These are phyloP conservation scores for Abramis brama DNA, from an alignment of 2,113 vertebrate genomes.

Conservation along the genomic window DNA sequence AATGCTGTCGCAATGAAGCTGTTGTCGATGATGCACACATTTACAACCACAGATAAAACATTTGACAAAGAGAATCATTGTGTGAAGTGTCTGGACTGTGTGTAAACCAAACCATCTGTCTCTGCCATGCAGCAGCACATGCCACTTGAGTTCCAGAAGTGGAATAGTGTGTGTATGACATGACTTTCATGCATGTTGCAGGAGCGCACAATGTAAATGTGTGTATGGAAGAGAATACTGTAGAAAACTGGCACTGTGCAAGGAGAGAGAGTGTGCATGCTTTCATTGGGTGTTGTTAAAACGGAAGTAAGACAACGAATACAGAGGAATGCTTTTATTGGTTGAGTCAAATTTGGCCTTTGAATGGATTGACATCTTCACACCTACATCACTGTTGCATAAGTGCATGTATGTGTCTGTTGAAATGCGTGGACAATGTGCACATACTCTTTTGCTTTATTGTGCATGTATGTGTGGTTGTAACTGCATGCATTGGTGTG, in stretches of 20 bases:
- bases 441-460: not conserved
- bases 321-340: not conserved
- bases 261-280: not conserved
- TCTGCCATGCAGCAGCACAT: not conserved
- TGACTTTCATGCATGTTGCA: not conserved
- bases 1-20: conserved; percentile 74
- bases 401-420: not conserved
- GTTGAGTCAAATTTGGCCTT: not conserved
- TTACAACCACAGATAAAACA: conserved; percentile 45
- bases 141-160: not conserved
- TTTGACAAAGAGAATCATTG: not conserved
- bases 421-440: not conserved
- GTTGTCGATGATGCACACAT: conserved; percentile 59
- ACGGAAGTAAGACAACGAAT: not conserved
- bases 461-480: not conserved
- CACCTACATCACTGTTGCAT: conserved; percentile 5
- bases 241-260: too few species aligned
- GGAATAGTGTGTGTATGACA: not conserved
- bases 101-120: not conserved
- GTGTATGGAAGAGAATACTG: not conserved
- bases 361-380: conserved; percentile 15
- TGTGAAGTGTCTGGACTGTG: not conserved
- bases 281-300: not conserved
- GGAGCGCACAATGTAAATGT: not conserved
- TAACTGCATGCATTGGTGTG: not conserved